Base-by-base conservation (phyloP, 23 tunicate genomes). In the Trididemnum clinides region DNA sequence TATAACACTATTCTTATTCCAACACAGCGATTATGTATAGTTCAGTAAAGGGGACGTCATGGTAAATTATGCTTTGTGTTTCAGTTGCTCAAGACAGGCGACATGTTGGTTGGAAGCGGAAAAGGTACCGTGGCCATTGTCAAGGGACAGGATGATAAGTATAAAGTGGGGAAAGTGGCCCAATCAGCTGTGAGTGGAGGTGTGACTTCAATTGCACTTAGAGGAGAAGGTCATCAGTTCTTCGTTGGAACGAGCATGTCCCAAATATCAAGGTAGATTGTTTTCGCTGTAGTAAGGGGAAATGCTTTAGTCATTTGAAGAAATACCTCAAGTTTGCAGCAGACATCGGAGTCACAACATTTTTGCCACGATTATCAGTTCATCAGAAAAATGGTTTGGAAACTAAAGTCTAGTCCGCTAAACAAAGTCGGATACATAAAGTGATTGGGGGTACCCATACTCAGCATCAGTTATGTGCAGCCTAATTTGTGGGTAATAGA, bases 191-290 rank as follows among this genome's bases (percentile, higher is more conserved):
- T 95, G 15, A 72, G 57, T 20, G 99, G 99, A 26, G 86, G 80
- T 7, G 95, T 95, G 0, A 90, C 95, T 0, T 95, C 99, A 2
- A 83, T 95, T 49, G 89, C 92, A 26, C 32, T 95, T 29, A 57
- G 95, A 65, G 99, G 95, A 50, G 88, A 93, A 74, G 98, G 98
- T 12, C 98, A 95, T 71, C 99, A 95, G 83, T 91, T 95, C 37
- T 95, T 90, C 57, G 89, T 84, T 26, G 99, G 99, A 19, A 95
- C 99, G 18, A 83, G 84, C 33, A 87, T 37, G 84, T 75, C 88
- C 20, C 98, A 88, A 33, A 84, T 93, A 44, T 81, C 30, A 80
- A 84, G 91, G 98, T 78, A 74, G 32, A n/a, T n/a, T n/a, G n/a
- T n/a, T n/a, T n/a, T n/a, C n/a, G n/a, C n/a, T n/a, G n/a, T n/a